These are phyloP conservation scores for Oncopeltus fasciatus DNA, from an alignment of 1,140 invertebrate genomes.

Conservation along the genomic window DNA sequence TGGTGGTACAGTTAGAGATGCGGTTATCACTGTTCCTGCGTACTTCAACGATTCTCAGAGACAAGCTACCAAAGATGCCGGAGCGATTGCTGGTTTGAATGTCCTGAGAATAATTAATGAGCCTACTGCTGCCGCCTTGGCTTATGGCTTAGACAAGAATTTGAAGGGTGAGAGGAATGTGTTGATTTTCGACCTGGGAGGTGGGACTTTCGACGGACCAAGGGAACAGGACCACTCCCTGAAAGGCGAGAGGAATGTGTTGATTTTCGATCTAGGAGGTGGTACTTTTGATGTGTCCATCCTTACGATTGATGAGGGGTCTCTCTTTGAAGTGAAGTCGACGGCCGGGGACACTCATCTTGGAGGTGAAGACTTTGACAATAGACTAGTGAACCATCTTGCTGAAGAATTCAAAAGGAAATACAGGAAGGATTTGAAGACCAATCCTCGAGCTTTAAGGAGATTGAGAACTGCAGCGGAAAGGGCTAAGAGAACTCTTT, in stretches of 20 bases:
- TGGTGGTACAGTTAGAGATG: constrained; percentile 32
- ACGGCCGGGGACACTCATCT: constrained; percentile 59
- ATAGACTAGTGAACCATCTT: constrained; percentile 66
- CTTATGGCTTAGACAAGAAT: constrained; percentile 63
- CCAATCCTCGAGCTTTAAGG: constrained; percentile 37
- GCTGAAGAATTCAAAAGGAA: constrained; percentile 37
- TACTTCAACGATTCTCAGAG: constrained; percentile 58
- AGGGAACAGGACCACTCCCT: no score
- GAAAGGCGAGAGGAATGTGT: constrained; percentile 56
- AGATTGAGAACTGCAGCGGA: constrained; percentile 51
- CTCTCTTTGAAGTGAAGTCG: constrained; percentile 57
- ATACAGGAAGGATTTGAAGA: constrained; percentile 35
- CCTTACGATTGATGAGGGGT: constrained; percentile 31
- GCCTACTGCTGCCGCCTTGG: constrained; percentile 56
- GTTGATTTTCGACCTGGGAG: constrained; percentile 58
- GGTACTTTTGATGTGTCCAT: constrained; percentile 78
- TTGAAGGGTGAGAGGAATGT: constrained; percentile 58
- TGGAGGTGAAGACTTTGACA: constrained; percentile 64
- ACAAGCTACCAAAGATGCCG: constrained; percentile 59
- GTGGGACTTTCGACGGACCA: constrained; percentile 70
- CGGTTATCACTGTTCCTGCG: constrained; percentile 46
- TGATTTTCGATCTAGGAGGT: constrained; percentile 61
- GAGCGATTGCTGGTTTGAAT: constrained; percentile 49
- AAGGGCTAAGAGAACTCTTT: constrained; percentile 40
- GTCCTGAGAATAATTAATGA: constrained; percentile 74